phyloP scores from a whole-genome alignment of 1,140 invertebrate genomes.

The Brachionus plicatilis region DNA sequence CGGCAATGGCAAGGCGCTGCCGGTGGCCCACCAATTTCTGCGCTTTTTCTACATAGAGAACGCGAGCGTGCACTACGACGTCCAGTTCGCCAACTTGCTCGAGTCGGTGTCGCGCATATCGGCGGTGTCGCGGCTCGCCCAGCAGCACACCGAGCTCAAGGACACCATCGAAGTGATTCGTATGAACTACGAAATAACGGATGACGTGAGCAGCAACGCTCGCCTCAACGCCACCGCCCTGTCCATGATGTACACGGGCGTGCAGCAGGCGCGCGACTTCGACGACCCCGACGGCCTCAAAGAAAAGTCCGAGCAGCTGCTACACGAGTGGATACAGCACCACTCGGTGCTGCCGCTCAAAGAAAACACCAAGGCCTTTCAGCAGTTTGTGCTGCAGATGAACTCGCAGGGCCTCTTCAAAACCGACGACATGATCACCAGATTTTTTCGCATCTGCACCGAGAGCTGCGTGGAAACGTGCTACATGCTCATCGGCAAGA shows the following conservation, averaged over 20 bases:
- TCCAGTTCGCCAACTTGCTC: conserved; percentile 23
- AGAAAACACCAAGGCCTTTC: conserved; percentile 88
- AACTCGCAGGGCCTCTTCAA: conserved; percentile 91
- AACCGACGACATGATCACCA: conserved; percentile 89
- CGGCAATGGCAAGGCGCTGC: conserved; percentile 75
- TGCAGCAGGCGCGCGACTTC: conserved; percentile 74
- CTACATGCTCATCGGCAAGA: neutral
- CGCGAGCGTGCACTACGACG: neutral
- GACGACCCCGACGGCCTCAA: conserved; percentile 87
- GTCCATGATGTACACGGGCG: conserved; percentile 85
- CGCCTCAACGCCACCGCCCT: conserved; percentile 58
- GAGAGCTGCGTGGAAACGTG: conserved; percentile 82
- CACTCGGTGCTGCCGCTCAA: conserved; percentile 70
- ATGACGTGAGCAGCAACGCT: conserved; percentile 45
- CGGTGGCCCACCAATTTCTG: conserved; percentile 82
- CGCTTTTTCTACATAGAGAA: conserved; percentile 76
- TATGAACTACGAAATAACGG: conserved; percentile 43
- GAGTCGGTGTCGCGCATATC: conserved; percentile 34
- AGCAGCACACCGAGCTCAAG: conserved; percentile 41
- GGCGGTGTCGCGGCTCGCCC: neutral
- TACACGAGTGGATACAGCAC: conserved; percentile 90
- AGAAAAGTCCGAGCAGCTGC: conserved; percentile 86
- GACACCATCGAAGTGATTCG: conserved; percentile 48
- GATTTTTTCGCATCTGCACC: conserved; percentile 92
- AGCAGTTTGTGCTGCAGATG: conserved; percentile 67